Base-by-base conservation (phyloP, 2,888 invertebrate genomes). In the Drosophila aldrichi region DNA sequence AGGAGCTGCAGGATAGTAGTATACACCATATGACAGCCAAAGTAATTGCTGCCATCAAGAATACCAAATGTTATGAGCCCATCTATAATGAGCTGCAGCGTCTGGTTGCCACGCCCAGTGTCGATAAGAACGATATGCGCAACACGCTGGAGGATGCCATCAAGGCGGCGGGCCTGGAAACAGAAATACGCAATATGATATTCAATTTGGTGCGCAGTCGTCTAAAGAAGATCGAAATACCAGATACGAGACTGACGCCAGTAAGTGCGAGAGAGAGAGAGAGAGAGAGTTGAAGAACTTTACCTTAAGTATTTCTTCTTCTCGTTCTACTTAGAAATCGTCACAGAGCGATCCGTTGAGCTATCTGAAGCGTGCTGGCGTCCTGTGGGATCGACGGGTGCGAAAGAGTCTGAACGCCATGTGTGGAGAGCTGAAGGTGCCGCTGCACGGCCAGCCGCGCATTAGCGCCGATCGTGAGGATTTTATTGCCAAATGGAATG, bases 321-420 rank as follows among this genome's bases (percentile, higher is more conserved):
- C 3, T 12, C 1, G 5, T 1, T 14, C 5, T 14, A 14, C 4
- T 9, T n/a, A 84, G 88, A 84, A 89, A 69, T 61, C 73, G 7
- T 58, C 61, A 18, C 74, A 94, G 92, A 92, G 93, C 85, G 96
- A 96, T 90, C 95, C 96, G 0, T 91, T 96, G 58, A 95, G 95
- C 22, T 98, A 97, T 89, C 93, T 98, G 58, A 94, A 95, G 83
- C 97, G 97, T 93, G 96, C 97, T 18, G 98, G 98, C 89, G 95
- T 96, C 32, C 96, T 97, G 81, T 99, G 98, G 98, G 98, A 98
- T 92, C 96, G 97, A 82, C 94, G 98, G 73, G 97, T 99, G 59
- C 96, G 98, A 85, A 98, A 98, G 93, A 98, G 98, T 25, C 94
- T 99, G 63, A 98, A 98, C 93, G 98, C 98, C 2, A 98, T 98